phyloP scores from a whole-genome alignment of 2,888 invertebrate genomes.

The Mechanitis messenoides region DNA sequence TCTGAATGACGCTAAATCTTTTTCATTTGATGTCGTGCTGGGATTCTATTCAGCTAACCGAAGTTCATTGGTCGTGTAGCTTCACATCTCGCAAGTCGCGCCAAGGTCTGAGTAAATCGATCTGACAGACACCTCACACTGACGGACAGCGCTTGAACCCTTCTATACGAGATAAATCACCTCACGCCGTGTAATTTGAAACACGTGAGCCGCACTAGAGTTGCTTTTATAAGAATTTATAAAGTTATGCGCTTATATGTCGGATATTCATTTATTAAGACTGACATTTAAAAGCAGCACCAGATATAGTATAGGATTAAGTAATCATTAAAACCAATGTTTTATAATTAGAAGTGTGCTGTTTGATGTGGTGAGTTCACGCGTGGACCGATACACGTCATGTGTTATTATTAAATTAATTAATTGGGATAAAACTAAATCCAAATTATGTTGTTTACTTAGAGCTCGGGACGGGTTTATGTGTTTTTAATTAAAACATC shows the following conservation, averaged over 20 bases:
- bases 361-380: constrained; percentile 2
- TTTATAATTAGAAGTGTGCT: constrained; percentile 2
- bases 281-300: background rate
- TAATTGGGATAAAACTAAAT: background rate
- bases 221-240: constrained; percentile 11
- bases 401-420: background rate
- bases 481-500: background rate
- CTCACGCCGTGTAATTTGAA: constrained; percentile 37
- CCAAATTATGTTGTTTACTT: background rate
- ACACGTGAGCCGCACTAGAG: constrained; percentile 24
- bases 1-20: constrained; percentile 16
- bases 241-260: background rate
- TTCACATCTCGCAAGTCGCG: constrained; percentile 38
- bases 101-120: constrained; percentile 58
- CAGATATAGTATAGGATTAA: constrained; percentile 1
- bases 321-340: constrained; percentile 1
- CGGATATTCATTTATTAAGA: background rate
- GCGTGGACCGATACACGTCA: background rate
- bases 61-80: constrained; percentile 62
- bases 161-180: constrained; percentile 50
- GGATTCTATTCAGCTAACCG: constrained; percentile 53
- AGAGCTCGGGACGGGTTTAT: background rate
- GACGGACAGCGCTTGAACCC: constrained; percentile 62
- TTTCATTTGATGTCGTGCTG: constrained; percentile 41
- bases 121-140: constrained; percentile 61